These are phyloP conservation scores for Hemibagrus wyckioides DNA, from an alignment of 2,113 vertebrate genomes.

Conservation along the genomic window DNA sequence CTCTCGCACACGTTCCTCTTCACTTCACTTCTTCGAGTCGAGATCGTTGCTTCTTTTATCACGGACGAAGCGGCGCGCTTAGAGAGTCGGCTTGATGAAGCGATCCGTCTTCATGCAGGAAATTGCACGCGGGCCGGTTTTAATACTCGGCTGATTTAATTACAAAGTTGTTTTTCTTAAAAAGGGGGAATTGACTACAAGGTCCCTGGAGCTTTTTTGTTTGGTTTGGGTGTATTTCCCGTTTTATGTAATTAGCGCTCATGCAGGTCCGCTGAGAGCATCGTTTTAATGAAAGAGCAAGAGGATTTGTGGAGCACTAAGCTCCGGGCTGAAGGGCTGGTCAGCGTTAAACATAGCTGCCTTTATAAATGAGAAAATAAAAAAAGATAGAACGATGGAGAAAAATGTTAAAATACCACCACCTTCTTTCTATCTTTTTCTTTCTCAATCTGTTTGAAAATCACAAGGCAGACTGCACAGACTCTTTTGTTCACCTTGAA, in stretches of 20 bases:
- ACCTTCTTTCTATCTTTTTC: background rate
- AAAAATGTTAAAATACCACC: background rate
- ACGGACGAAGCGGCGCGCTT: background rate
- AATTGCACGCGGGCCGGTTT: background rate
- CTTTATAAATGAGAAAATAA: slow-evolving; percentile 6
- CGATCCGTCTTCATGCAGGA: background rate
- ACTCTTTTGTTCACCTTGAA: slow-evolving; percentile 21
- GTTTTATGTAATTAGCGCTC: slow-evolving; percentile 37
- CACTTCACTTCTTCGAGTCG: background rate
- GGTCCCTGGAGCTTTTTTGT: slow-evolving; percentile 16
- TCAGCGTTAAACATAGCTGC: slow-evolving; percentile 7
- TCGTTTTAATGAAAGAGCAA: slow-evolving; percentile 36
- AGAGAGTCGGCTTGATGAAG: background rate
- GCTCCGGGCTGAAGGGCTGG: slow-evolving; percentile 21
- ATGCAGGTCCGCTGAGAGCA: background rate
- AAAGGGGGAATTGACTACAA: background rate
- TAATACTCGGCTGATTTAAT: slow-evolving; percentile 29
- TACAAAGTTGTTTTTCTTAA: slow-evolving; percentile 24
- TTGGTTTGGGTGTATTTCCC: slow-evolving; percentile 23
- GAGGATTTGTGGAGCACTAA: slow-evolving; percentile 12
- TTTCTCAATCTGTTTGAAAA: background rate
- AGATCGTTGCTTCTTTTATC: background rate
- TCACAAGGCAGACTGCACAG: background rate
- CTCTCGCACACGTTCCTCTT: background rate
- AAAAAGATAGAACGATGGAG: background rate